Base-by-base conservation (phyloP, 37 sponge, comb jelly and placozoan genomes). In the Beroe ovata region DNA sequence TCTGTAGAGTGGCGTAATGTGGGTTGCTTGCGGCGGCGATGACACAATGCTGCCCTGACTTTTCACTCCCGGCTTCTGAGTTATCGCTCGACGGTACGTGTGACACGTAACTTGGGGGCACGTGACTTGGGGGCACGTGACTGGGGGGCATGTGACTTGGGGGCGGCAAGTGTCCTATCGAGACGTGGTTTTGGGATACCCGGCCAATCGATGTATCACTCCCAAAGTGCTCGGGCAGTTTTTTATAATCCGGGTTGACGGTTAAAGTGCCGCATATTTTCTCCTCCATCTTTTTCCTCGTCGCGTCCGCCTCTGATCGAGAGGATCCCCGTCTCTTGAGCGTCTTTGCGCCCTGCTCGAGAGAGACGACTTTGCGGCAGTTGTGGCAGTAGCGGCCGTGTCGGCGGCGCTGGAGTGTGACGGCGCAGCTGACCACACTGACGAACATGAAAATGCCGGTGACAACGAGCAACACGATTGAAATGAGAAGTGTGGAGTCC, bases 11-110 rank as follows among this genome's bases (percentile, higher is more conserved):
- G 0, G 69, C 69, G 69, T 66, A 66, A 11, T 66, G 69, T 18
- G 69, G 69, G 35, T 66, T 66, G 16, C 34, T 66, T 4, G 54
- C 54, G n/a, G n/a, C n/a, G n/a, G n/a, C n/a, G n/a, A n/a, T n/a
- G 54, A 47, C 54, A 16, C 11, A 16, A 16, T 47, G 54, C 54
- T 11, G 11, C 11, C 11, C 54, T 47, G 54, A 47, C 6, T 16
- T 11, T 11, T 47, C 54, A 47, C 54, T 47, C n/a, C n/a, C n/a
- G n/a, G n/a, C n/a, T n/a, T n/a, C n/a, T n/a, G n/a, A n/a, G n/a
- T n/a, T n/a, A n/a, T n/a, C n/a, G n/a, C n/a, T n/a, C n/a, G n/a
- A n/a, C n/a, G n/a, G n/a, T n/a, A n/a, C n/a, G n/a, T n/a, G n/a
- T n/a, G n/a, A n/a, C n/a, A n/a, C n/a, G n/a, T n/a, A n/a, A n/a